These are phyloP conservation scores for Zootoca vivipara DNA, from an alignment of 2,113 vertebrate species.

Conservation along the genomic window DNA sequence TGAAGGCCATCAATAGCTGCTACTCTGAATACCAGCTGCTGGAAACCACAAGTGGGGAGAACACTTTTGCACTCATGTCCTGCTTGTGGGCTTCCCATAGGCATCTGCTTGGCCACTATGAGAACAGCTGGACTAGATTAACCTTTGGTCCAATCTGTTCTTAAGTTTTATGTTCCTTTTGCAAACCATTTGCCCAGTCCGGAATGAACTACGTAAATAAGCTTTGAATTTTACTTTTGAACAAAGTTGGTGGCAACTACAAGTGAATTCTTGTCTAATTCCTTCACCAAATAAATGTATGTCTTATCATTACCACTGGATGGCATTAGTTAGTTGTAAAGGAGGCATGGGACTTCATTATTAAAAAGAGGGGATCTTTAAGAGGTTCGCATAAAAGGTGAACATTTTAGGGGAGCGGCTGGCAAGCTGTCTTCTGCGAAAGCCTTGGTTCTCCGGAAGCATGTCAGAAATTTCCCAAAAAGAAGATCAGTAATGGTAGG, in stretches of 20 bases:
- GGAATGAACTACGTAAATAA: not conserved
- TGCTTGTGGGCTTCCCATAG: no score
- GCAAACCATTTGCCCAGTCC: not conserved
- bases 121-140: no score
- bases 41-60: no score
- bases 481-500: not conserved
- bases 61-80: no score
- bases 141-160: no score
- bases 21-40: no score
- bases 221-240: not conserved
- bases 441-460: no score
- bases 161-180: not conserved
- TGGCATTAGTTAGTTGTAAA: constrained; percentile 76
- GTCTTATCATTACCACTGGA: constrained; percentile 70
- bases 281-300: constrained; percentile 40
- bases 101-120: no score
- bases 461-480: not conserved
- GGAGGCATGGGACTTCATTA: constrained; percentile 21
- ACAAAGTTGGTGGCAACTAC: not conserved
- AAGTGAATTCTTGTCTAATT: not conserved
- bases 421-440: not conserved
- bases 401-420: not conserved
- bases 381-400: not conserved
- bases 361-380: constrained; percentile 16
- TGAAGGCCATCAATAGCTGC: no score